phyloP scores from a whole-genome alignment of 1,140 invertebrate genomes.

The Macrocentrus cingulum region DNA sequence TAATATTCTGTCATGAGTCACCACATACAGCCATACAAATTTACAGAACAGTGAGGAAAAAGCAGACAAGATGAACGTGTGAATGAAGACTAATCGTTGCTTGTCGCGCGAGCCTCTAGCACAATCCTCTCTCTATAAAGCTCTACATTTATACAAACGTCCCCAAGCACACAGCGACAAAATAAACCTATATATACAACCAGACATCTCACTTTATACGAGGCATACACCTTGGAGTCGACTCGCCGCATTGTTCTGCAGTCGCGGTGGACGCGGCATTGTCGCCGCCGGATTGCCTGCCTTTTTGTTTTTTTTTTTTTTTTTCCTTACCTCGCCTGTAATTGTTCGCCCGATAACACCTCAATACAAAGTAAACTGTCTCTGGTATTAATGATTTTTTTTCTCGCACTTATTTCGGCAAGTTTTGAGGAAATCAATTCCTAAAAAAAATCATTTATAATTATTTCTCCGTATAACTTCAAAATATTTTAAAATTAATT shows the following conservation, averaged over 20 bases:
- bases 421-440: too few relatives aligned
- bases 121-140: not conserved
- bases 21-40: constrained; percentile 9
- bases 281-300: not conserved
- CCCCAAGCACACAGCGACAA: too few relatives aligned
- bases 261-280: not conserved
- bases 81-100: constrained; percentile 35
- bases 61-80: constrained; percentile 30
- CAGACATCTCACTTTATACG: not conserved
- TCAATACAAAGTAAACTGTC: too few relatives aligned
- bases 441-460: too few relatives aligned
- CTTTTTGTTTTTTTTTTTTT: not conserved
- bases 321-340: not conserved
- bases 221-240: constrained; percentile 1
- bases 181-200: too few relatives aligned
- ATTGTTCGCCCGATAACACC: not conserved
- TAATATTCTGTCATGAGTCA: constrained; percentile 26
- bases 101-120: constrained; percentile 24
- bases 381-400: too few relatives aligned
- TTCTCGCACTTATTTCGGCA: too few relatives aligned
- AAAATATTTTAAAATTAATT: too few relatives aligned
- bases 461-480: too few relatives aligned
- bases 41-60: not conserved
- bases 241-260: constrained; percentile 10
- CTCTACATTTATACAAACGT: not conserved